These are phyloP conservation scores for Ancistrus triradiatus DNA, from an alignment of 2,113 vertebrate species.

Conservation along the genomic window DNA sequence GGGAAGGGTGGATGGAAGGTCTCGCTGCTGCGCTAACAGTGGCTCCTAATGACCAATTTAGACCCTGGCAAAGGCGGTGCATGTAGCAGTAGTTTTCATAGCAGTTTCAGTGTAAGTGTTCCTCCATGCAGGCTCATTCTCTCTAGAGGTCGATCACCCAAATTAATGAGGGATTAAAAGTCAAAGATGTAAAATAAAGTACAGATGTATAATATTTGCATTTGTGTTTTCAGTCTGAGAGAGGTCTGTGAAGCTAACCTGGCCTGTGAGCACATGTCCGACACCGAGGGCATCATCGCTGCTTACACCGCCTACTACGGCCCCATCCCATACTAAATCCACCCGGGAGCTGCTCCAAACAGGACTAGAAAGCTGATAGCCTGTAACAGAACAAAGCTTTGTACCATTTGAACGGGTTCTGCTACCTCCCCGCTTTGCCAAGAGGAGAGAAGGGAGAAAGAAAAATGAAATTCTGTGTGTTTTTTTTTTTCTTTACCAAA, in stretches of 20 bases:
- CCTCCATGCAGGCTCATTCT: too few species aligned
- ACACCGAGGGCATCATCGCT: slow-evolving; percentile 66
- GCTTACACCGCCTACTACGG: slow-evolving; percentile 77
- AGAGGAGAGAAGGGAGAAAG: slow-evolving; percentile 8
- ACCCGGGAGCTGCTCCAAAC: slow-evolving; percentile 9
- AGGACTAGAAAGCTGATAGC: slow-evolving; percentile 12
- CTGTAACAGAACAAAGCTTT: slow-evolving; percentile 15
- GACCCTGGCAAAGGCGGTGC: too few species aligned
- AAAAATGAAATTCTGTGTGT: too few species aligned
- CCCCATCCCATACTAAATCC: slow-evolving; percentile 65
- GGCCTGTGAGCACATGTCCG: slow-evolving; percentile 76
- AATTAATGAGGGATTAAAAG: too few species aligned
- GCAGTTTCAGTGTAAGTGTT: too few species aligned
- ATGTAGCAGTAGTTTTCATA: too few species aligned
- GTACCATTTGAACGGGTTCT: slow-evolving; percentile 16
- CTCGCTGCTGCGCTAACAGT: too few species aligned
- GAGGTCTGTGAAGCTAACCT: slow-evolving; percentile 78
- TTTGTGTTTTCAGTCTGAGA: slow-evolving; percentile 55
- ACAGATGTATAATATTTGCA: neutral
- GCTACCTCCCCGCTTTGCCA: slow-evolving; percentile 7
- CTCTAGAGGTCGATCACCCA: too few species aligned
- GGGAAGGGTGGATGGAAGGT: too few species aligned
- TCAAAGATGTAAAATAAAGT: too few species aligned
- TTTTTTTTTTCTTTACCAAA: slow-evolving; percentile 9
- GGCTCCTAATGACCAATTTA: too few species aligned